phyloP scores from a whole-genome alignment of 2,888 invertebrate species.

The Blastobasis adustella region DNA sequence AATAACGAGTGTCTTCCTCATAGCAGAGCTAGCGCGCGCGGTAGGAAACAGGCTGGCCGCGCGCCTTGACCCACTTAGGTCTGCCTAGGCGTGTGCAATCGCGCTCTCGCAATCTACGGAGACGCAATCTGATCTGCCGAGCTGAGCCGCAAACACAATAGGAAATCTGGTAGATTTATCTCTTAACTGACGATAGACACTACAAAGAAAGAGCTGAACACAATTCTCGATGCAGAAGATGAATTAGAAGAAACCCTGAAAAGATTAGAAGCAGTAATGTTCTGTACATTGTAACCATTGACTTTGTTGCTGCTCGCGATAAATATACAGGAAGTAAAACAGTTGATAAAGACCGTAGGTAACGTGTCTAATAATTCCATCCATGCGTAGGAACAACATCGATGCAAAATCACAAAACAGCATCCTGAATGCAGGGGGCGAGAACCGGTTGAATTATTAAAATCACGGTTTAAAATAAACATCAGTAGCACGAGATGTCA shows the following conservation, averaged over 20 bases:
- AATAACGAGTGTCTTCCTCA: constrained; percentile 61
- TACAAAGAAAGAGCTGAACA: too few species aligned
- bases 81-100: constrained; percentile 28
- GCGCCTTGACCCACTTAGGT: constrained; percentile 64
- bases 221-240: too few species aligned
- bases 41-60: constrained; percentile 55
- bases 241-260: too few species aligned
- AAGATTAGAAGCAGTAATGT: too few species aligned
- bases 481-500: constrained; percentile 33
- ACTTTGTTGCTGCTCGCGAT: too few species aligned
- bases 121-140: constrained; percentile 23
- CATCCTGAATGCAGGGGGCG: constrained; percentile 1
- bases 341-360: too few species aligned
- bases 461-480: constrained; percentile 11
- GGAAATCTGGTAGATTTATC: background rate
- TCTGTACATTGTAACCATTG: too few species aligned
- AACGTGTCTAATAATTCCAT: too few species aligned
- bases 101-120: constrained; percentile 35
- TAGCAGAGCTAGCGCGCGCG: constrained; percentile 27
- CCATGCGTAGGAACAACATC: too few species aligned
- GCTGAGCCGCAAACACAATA: constrained; percentile 6
- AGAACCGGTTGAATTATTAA: constrained; percentile 15
- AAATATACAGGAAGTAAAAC: too few species aligned
- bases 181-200: too few species aligned
- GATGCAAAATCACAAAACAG: too few species aligned